A percentile compares a stretch with the other conserved stretches of the same genome.
Evolutionary conservation across 2,113 vertebrate species (phyloP).

Genomic region (Triplophysa rosa): DNA sequence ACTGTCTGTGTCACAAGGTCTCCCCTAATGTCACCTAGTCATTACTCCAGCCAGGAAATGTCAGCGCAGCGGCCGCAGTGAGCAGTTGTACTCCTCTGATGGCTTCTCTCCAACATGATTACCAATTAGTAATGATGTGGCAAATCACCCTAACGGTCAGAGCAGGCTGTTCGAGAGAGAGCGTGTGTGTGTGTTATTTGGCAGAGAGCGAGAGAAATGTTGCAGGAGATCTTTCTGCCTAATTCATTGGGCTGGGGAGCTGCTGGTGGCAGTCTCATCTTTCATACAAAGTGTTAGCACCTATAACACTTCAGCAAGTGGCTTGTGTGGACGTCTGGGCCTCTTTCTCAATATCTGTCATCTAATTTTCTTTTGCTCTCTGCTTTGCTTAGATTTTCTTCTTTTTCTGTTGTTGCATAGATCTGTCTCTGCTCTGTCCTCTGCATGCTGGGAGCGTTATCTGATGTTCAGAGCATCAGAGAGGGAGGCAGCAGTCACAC

Average conservation of each 20-base stretch:
- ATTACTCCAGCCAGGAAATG: constrained; percentile 47
- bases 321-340: background rate
- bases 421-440: constrained; percentile 13
- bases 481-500: constrained; percentile 48
- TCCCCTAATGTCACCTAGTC: constrained; percentile 30
- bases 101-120: constrained; percentile 64
- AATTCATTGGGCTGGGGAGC: constrained; percentile 43
- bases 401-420: constrained; percentile 24
- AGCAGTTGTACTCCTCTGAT: constrained; percentile 54
- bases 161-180: constrained; percentile 21
- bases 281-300: constrained; percentile 46
- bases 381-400: constrained; percentile 23
- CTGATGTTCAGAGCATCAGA: constrained; percentile 21
- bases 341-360: constrained; percentile 14
- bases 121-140: constrained; percentile 74
- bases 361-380: background rate
- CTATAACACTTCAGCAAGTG: constrained; percentile 29
- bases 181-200: background rate
- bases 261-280: constrained; percentile 45
- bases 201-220: constrained; percentile 6
- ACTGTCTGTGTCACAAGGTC: constrained; percentile 15
- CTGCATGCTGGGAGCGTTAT: constrained; percentile 23
- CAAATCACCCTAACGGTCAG: constrained; percentile 66
- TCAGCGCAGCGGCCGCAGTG: background rate
- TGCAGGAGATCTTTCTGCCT: constrained; percentile 35